Conservation (phyloP, 2,113 vertebrate species). For the Pomatorhinus ruficollis region DNA sequence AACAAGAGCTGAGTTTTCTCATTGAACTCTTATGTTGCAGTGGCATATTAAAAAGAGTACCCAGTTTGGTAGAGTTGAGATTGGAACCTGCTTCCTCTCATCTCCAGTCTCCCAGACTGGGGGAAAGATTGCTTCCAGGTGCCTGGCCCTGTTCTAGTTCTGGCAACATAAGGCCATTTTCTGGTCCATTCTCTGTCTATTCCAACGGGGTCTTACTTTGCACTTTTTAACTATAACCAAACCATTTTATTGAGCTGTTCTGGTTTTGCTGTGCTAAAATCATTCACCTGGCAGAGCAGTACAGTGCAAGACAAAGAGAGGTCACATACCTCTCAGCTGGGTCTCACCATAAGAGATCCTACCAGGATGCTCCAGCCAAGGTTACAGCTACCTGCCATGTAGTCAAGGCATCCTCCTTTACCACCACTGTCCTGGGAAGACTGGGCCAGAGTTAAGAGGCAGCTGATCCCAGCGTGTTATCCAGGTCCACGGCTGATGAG, state of each 20-base stretch:
- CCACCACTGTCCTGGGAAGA: background rate
- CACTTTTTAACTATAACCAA: background rate
- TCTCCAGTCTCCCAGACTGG: background rate
- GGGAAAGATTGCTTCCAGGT: background rate
- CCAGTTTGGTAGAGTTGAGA: background rate
- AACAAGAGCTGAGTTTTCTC: background rate
- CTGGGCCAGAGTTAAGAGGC: background rate
- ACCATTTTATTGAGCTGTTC: conserved; percentile 1
- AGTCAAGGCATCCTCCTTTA: background rate
- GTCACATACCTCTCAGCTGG: background rate
- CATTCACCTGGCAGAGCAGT: background rate
- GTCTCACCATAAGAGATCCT: background rate
- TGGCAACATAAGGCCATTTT: background rate
- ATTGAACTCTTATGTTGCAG: background rate
- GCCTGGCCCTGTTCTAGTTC: background rate
- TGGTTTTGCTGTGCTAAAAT: conserved; percentile 8
- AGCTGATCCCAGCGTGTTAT: background rate
- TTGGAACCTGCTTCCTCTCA: background rate
- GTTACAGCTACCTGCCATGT: background rate
- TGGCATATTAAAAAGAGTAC: background rate
- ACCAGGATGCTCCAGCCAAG: background rate
- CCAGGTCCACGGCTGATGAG: background rate
- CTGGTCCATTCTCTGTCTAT: background rate
- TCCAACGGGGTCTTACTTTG: background rate
- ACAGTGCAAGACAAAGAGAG: background rate